Evolutionary conservation across 2,888 invertebrate species (phyloP).

Genomic region (Eupithecia tripunctaria): DNA sequence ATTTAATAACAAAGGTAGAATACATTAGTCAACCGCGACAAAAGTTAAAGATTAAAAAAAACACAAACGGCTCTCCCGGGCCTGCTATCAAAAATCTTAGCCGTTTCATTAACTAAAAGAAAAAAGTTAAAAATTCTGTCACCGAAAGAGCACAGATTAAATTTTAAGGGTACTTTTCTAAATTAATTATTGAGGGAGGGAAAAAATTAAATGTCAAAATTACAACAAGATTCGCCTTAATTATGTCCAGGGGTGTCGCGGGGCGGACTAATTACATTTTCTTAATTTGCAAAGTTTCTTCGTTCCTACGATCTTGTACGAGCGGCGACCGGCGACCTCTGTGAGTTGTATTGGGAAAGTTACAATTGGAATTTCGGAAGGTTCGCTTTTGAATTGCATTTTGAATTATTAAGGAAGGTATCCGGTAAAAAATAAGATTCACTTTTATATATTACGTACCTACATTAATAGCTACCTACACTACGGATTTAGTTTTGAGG

Average conservation of each 20-base stretch:
- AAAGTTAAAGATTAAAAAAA: constrained; percentile 59
- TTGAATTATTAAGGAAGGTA: neutral
- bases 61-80: constrained; percentile 38
- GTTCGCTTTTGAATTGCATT: constrained; percentile 5
- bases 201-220: constrained; percentile 84
- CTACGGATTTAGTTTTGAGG: neutral
- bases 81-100: constrained; percentile 75
- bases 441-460: neutral
- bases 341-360: constrained; percentile 52
- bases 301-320: constrained; percentile 49
- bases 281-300: constrained; percentile 80
- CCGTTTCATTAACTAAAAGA: constrained; percentile 72
- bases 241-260: constrained; percentile 68
- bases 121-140: constrained; percentile 66
- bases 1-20: constrained; percentile 60
- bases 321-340: constrained; percentile 47
- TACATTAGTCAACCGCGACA: constrained; percentile 64
- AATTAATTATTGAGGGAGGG: constrained; percentile 76
- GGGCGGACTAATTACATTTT: constrained; percentile 80
- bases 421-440: neutral
- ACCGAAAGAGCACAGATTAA: constrained; percentile 77
- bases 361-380: constrained; percentile 6
- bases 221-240: constrained; percentile 83
- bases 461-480: no score
- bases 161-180: constrained; percentile 78